Conservation (phyloP, 1,140 invertebrate species). For the Euglossa dilemma region DNA sequence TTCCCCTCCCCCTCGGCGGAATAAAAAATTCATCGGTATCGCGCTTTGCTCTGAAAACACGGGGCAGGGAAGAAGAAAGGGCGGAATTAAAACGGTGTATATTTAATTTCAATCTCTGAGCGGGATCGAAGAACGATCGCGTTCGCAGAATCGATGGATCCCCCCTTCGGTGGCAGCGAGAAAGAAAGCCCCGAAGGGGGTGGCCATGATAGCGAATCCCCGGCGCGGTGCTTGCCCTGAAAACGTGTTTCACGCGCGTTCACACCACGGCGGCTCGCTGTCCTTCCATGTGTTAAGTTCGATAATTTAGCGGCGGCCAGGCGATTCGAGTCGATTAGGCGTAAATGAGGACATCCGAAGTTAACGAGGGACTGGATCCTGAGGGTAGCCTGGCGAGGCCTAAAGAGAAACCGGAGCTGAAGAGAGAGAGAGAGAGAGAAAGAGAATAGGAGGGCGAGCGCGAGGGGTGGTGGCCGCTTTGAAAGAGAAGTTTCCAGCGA, state of each 20-base stretch:
- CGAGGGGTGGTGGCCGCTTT: constrained; percentile 7
- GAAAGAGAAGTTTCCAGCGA: constrained; percentile 54
- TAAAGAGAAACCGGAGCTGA: neutral
- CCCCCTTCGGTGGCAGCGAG: neutral
- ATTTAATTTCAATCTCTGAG: neutral
- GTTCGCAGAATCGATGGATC: neutral
- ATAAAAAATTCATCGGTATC: neutral
- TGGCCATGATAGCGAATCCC: constrained; percentile 54
- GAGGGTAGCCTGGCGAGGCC: neutral
- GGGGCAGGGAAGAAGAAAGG: no score
- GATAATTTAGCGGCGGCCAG: constrained; percentile 61
- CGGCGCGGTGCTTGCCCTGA: constrained; percentile 60
- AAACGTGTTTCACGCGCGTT: constrained; percentile 66
- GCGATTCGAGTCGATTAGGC: constrained; percentile 65
- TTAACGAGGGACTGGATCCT: constrained; percentile 60
- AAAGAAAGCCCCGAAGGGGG: neutral
- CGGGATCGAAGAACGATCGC: neutral
- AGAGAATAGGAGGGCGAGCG: neutral
- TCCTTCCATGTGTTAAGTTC: constrained; percentile 60
- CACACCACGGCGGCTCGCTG: constrained; percentile 52
- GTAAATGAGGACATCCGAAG: constrained; percentile 66
- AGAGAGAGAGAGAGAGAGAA: neutral
- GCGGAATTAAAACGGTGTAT: neutral
- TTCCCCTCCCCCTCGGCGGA: neutral
- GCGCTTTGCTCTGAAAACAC: neutral